A percentile compares a stretch with the other conserved stretches of the same genome.
phyloP scores from a whole-genome alignment of 2,888 invertebrate genomes.

The Pyrochroa serraticornis region DNA sequence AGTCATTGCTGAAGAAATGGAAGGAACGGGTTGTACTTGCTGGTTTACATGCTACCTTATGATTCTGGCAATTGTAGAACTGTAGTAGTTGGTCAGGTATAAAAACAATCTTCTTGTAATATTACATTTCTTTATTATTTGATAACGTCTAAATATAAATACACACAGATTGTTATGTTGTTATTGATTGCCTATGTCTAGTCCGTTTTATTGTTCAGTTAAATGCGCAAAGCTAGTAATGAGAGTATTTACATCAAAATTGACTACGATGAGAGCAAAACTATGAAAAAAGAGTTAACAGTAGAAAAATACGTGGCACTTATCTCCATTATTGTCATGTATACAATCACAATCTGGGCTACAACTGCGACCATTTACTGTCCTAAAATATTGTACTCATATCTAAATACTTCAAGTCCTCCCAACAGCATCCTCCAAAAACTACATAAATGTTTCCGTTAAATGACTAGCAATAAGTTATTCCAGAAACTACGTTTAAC shows the following conservation, averaged over 20 bases:
- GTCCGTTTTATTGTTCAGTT: slow-evolving; percentile 1
- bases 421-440: slow-evolving; percentile 5
- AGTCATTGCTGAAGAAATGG: no score
- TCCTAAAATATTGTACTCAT: slow-evolving; percentile 21
- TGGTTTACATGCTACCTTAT: no score
- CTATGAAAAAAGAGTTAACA: slow-evolving; percentile 7
- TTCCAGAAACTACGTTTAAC: slow-evolving; percentile 29
- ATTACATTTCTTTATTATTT: no score
- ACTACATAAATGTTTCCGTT: slow-evolving; percentile 18
- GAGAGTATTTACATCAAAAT: slow-evolving; percentile 20
- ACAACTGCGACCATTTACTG: slow-evolving; percentile 5
- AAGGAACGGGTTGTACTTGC: no score
- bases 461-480: slow-evolving; percentile 44
- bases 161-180: slow-evolving; percentile 9
- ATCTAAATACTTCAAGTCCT: slow-evolving; percentile 8
- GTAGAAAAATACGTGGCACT: slow-evolving; percentile 17
- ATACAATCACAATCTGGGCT: no score
- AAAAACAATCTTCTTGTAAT: no score
- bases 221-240: slow-evolving; percentile 18
- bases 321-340: slow-evolving; percentile 11
- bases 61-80: no score
- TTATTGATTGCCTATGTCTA: slow-evolving; percentile 7
- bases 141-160: slow-evolving; percentile 9
- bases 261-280: slow-evolving; percentile 13
- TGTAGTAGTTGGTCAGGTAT: no score